Evolutionary conservation across 2,888 invertebrate species (phyloP).

Genomic region (Proisotoma minuta): DNA sequence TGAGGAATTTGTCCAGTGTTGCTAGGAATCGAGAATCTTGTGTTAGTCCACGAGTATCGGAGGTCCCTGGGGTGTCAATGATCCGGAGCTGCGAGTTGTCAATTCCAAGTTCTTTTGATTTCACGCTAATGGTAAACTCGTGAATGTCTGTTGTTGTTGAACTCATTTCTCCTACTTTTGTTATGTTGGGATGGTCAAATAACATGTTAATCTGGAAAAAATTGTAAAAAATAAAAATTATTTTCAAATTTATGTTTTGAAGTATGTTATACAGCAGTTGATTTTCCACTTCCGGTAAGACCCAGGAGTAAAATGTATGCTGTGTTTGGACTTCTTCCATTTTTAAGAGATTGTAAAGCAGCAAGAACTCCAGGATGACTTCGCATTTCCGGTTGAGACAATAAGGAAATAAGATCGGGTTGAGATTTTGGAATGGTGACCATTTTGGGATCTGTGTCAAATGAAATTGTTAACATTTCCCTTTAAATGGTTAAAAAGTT

Average conservation of each 20-base stretch:
- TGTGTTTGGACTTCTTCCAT: slow-evolving; percentile 26
- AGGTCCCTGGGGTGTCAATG: slow-evolving; percentile 37
- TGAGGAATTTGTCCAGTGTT: slow-evolving; percentile 25
- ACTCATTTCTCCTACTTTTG: slow-evolving; percentile 25
- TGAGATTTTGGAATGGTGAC: slow-evolving; percentile 17
- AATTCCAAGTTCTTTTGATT: slow-evolving; percentile 23
- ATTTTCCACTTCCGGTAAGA: slow-evolving; percentile 35
- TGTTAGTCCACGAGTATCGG: slow-evolving; percentile 27
- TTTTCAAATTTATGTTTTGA: not conserved
- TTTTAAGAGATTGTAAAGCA: slow-evolving; percentile 24
- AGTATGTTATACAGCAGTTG: slow-evolving; percentile 16
- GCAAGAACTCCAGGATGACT: slow-evolving; percentile 30
- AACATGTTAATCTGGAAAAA: slow-evolving; percentile 27
- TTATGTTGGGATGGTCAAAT: slow-evolving; percentile 35
- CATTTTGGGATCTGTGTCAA: slow-evolving; percentile 4
- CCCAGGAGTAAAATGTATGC: slow-evolving; percentile 36
- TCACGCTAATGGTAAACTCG: slow-evolving; percentile 26
- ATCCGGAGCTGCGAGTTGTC: slow-evolving; percentile 29
- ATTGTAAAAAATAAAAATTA: not conserved
- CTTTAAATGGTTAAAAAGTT: slow-evolving; percentile 5
- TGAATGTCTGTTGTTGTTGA: slow-evolving; percentile 31
- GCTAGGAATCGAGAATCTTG: slow-evolving; percentile 33
- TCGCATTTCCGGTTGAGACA: slow-evolving; percentile 8
- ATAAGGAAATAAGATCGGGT: slow-evolving; percentile 9
- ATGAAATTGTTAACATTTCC: not conserved